A percentile compares a stretch with the other conserved stretches of the same genome.
Evolutionary conservation across 2,797 vertebrate genomes (phyloP).

Genomic region (Pyrocephalus nanus): DNA sequence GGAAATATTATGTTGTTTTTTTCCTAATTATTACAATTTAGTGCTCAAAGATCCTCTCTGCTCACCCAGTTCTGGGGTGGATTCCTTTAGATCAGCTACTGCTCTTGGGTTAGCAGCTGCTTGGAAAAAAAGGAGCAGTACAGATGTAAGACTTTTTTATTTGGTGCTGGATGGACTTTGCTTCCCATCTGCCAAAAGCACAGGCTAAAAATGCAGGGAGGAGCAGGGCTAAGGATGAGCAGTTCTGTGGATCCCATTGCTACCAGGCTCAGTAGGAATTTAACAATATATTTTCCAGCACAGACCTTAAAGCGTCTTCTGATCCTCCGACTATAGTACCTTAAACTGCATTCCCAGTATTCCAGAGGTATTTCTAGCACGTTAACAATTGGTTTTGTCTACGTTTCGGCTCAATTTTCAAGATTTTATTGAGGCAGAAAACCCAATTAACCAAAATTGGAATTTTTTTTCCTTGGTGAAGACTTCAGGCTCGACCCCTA

Average conservation of each 20-base stretch:
- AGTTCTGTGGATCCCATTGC: background rate
- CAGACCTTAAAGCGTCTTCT: background rate
- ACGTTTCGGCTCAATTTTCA: background rate
- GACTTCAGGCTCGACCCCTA: constrained; percentile 10
- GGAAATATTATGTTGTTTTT: accelerated
- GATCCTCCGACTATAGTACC: constrained; percentile 2
- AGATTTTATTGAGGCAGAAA: constrained; percentile 21
- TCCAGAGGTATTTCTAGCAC: constrained; percentile 23
- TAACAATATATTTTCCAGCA: background rate
- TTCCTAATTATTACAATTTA: background rate
- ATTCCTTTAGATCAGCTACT: background rate
- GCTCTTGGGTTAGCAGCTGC: background rate
- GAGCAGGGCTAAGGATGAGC: background rate
- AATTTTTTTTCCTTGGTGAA: constrained; percentile 32
- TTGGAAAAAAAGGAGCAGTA: background rate
- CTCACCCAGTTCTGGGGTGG: background rate
- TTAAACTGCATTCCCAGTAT: background rate
- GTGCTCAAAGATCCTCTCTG: background rate
- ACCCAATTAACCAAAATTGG: background rate
- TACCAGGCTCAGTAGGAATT: background rate
- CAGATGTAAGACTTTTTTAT: background rate
- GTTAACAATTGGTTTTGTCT: background rate
- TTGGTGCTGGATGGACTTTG: background rate
- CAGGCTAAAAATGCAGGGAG: background rate
- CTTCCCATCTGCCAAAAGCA: background rate